These are phyloP conservation scores for Cheilosia grossa DNA, from an alignment of 2,888 invertebrate species.

Conservation along the genomic window DNA sequence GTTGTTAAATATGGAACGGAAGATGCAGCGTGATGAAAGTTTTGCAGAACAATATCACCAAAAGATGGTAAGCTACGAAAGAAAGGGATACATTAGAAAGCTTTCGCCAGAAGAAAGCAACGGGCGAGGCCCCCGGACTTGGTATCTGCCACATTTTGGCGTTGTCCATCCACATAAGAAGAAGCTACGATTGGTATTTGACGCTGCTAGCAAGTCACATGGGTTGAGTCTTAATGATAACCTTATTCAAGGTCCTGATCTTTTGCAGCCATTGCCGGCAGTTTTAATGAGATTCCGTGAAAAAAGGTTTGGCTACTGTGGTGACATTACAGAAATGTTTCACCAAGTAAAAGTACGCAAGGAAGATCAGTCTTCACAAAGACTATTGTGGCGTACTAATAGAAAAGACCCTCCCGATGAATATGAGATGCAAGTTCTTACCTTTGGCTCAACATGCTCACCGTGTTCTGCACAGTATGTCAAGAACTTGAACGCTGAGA, in stretches of 20 bases:
- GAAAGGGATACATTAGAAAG: too few relatives aligned
- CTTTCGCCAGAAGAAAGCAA: too few relatives aligned
- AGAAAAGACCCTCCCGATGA: background rate
- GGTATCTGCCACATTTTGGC: too few relatives aligned
- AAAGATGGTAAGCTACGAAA: background rate
- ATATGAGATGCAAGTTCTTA: background rate
- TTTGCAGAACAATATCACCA: background rate
- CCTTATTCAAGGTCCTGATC: background rate
- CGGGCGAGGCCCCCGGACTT: too few relatives aligned
- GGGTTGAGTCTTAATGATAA: background rate
- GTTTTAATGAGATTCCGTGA: constrained; percentile 12
- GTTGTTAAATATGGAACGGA: constrained; percentile 10
- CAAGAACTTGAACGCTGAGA: background rate
- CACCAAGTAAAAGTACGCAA: constrained; percentile 1
- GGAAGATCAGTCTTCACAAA: background rate
- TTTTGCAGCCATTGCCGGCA: constrained; percentile 11
- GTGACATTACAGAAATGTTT: constrained; percentile 3
- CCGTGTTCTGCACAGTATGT: background rate
- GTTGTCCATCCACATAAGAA: too few relatives aligned
- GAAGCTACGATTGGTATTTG: too few relatives aligned
- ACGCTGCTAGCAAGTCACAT: too few relatives aligned
- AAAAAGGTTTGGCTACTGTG: background rate
- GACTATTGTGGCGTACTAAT: constrained; percentile 1
- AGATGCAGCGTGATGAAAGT: background rate
- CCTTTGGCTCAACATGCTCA: background rate